Base-by-base conservation (phyloP, 1,140 invertebrate species). In the Scaptomyza hsui region DNA sequence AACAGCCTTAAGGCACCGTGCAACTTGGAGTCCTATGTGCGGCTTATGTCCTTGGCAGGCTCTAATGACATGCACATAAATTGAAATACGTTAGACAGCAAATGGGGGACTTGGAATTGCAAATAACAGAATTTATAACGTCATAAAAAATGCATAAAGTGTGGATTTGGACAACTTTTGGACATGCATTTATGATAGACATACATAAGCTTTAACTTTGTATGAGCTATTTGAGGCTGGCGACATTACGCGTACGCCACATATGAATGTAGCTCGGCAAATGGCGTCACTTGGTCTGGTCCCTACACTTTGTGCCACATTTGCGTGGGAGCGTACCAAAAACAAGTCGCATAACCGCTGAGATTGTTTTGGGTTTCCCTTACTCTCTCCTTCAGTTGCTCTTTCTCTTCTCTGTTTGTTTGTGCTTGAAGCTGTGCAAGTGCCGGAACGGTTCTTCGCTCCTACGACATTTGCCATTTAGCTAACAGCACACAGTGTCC, bases 401-500 rank as follows among this genome's bases (percentile, higher is more conserved):
- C 26, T 29, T 29, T 29, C 26, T 29, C 19, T 21, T 21, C 4
- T 37, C 18, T 15, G 10, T 19, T 13, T 57, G 44, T 19, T 18
- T 49, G 53, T 49, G 21, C 15, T 7, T 57, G 72, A 62, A 59
- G 52, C 62, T 81, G 63, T 57, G 72, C 29, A 42, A 56, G 51
- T 63, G 52, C 21, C 56, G 72, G 35, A 48, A 24, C 60, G 65
- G 37, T 53, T 53, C 52, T 24, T 65, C 18, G 24, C 37, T 53
- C 18, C 41, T 32, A 32, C 71, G 76, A 85, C 81, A 68, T 85
- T 85, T 85, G 76, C 48, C 77, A 77, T 85, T 86, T 83, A 19
- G 21, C 18, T 42, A 21, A n/a, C 41, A 39, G 16, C 7, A 35
- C 48, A 16, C 48, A 3, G 10, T 10, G 4, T 32, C 18, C 29